Conservation (phyloP, 2,888 invertebrate species). For the Ctena decussata region DNA sequence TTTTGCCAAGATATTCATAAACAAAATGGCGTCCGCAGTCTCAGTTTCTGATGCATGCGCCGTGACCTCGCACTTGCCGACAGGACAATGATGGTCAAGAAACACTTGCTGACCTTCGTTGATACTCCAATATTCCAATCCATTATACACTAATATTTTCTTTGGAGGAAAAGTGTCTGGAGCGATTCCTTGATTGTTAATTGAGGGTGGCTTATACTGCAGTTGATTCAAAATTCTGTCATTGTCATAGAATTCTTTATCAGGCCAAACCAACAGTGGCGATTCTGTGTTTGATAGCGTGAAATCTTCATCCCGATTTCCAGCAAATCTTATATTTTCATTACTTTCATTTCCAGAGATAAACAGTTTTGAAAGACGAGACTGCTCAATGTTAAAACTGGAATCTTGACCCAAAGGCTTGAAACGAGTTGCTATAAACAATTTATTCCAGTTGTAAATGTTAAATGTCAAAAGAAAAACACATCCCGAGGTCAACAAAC, state of each 20-base stretch:
- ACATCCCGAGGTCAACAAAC: too few species aligned
- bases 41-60: slow-evolving; percentile 91
- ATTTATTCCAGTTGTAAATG: too few species aligned
- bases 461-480: too few species aligned
- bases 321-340: too few species aligned
- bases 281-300: too few species aligned
- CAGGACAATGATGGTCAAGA: slow-evolving; percentile 92
- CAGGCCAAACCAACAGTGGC: neutral
- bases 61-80: slow-evolving; percentile 94
- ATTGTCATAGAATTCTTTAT: slow-evolving; percentile 43
- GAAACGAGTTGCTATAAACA: too few species aligned
- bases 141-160: slow-evolving; percentile 70
- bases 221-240: slow-evolving; percentile 80
- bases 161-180: slow-evolving; percentile 26
- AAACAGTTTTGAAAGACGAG: too few species aligned
- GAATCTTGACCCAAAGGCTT: too few species aligned
- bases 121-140: slow-evolving; percentile 57
- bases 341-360: too few species aligned
- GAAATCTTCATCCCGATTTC: too few species aligned
- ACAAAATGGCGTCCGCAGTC: slow-evolving; percentile 94
- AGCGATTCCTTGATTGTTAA: neutral
- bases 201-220: too few species aligned
- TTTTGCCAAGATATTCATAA: slow-evolving; percentile 85
- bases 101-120: slow-evolving; percentile 90
- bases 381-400: too few species aligned